These are phyloP conservation scores for Heterodera filipjevi DNA, from an alignment of 2,888 invertebrate species.

Conservation along the genomic window DNA sequence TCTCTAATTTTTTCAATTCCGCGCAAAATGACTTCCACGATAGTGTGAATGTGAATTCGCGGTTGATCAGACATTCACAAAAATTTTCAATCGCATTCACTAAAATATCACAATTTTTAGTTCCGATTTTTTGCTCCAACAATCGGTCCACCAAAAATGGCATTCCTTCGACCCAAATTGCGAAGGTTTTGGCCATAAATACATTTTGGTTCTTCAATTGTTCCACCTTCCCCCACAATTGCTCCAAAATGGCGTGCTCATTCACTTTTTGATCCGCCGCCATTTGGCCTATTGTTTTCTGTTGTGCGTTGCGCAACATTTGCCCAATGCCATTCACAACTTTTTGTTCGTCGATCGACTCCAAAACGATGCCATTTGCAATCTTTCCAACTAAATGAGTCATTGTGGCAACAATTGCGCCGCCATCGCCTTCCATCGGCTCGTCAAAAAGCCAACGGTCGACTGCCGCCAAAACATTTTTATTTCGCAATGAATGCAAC, in stretches of 20 bases:
- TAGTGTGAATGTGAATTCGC: not conserved
- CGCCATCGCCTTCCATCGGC: not conserved
- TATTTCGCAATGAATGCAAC: not conserved
- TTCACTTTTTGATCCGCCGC: not conserved
- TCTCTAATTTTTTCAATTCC: not conserved
- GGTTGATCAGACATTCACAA: not conserved
- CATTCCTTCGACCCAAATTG: not conserved
- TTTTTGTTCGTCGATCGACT: not conserved
- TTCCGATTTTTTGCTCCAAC: not conserved
- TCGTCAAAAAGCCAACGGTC: not conserved
- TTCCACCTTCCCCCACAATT: not conserved
- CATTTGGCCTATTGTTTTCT: not conserved
- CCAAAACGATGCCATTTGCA: not conserved
- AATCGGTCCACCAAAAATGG: not conserved
- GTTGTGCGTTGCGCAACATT: not conserved
- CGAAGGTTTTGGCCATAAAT: not conserved
- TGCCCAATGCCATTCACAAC: conserved; percentile 3
- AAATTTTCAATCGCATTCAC: not conserved
- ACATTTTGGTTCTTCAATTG: not conserved
- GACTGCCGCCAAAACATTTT: not conserved
- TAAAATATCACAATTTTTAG: not conserved
- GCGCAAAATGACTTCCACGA: not conserved
- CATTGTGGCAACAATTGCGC: not conserved
- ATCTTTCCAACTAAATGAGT: not conserved
- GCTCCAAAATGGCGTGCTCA: not conserved